Evolutionary conservation across 2,113 vertebrate genomes (phyloP).

Genomic region (Prionailurus viverrinus): DNA sequence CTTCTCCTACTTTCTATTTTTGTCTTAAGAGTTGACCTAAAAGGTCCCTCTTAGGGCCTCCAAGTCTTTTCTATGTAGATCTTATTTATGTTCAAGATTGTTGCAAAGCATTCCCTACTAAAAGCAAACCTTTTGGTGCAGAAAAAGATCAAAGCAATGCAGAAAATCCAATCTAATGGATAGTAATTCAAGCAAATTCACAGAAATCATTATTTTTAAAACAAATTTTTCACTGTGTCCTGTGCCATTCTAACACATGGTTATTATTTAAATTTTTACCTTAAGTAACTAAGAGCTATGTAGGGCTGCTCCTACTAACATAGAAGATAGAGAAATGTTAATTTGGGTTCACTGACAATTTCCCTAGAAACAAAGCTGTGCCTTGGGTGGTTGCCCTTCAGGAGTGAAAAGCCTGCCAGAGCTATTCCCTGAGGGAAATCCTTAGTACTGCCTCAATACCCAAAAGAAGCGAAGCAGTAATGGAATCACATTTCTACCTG

Average conservation of each 20-base stretch:
- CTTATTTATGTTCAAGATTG: background rate
- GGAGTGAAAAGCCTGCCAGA: background rate
- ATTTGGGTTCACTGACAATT: background rate
- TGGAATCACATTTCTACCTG: background rate
- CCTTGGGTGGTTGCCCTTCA: background rate
- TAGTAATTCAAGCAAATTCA: background rate
- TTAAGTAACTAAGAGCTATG: background rate
- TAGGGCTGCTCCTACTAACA: background rate
- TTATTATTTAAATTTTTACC: slow-evolving; percentile 23
- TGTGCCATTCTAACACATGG: background rate
- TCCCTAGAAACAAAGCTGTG: background rate
- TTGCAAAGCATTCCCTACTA: background rate
- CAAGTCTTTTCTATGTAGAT: background rate
- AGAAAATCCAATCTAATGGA: slow-evolving; percentile 18
- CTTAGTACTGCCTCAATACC: background rate
- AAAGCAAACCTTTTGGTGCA: background rate
- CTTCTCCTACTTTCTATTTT: background rate
- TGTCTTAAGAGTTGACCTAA: background rate
- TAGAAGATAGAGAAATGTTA: background rate
- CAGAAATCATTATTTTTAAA: background rate
- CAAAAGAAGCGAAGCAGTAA: background rate
- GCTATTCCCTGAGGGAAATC: background rate
- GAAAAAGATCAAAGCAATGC: background rate
- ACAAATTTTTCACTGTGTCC: background rate
- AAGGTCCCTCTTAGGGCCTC: background rate